phyloP scores from a whole-genome alignment of 1,140 invertebrate species.

The Phthorimaea operculella region DNA sequence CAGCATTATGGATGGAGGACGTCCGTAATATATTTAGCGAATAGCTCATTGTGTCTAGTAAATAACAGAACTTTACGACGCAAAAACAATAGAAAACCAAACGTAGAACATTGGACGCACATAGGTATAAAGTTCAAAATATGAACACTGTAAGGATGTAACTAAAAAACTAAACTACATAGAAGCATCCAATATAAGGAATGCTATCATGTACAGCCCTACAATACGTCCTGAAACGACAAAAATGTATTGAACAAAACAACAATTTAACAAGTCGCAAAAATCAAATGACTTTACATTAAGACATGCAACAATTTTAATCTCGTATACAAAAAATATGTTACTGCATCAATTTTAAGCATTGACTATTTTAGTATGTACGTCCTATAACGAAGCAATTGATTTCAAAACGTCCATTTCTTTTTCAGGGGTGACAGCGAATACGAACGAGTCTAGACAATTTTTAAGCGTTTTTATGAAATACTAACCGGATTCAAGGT shows the following conservation, averaged over 20 bases:
- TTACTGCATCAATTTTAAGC: too few species aligned
- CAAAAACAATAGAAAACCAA: conserved; percentile 61
- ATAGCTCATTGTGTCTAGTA: conserved; percentile 63
- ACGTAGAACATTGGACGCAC: conserved; percentile 56
- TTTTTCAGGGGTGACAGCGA: conserved; percentile 19
- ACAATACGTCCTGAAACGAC: conserved; percentile 24
- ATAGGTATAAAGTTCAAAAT: too few species aligned
- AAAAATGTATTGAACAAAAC: conserved; percentile 20
- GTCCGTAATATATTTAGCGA: conserved; percentile 64
- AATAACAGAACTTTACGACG: conserved; percentile 60
- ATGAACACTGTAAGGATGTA: too few species aligned
- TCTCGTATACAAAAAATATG: conserved; percentile 57
- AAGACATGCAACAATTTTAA: conserved; percentile 46
- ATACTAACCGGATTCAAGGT: conserved; percentile 46
- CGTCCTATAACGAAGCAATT: conserved; percentile 8
- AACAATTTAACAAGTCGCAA: conserved; percentile 28
- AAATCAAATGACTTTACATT: conserved; percentile 11
- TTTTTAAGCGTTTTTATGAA: conserved; percentile 52
- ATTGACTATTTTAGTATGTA: conserved; percentile 32
- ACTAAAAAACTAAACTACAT: too few species aligned
- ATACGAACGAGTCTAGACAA: conserved; percentile 51
- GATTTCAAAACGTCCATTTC: neutral
- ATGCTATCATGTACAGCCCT: conserved; percentile 50
- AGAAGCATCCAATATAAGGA: conserved; percentile 12
- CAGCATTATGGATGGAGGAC: conserved; percentile 62